Evolutionary conservation across 2,797 vertebrate genomes (phyloP), one percentile per base, ranked within the genome.

Genomic region (Enteromius unitaeniatus): DNA sequence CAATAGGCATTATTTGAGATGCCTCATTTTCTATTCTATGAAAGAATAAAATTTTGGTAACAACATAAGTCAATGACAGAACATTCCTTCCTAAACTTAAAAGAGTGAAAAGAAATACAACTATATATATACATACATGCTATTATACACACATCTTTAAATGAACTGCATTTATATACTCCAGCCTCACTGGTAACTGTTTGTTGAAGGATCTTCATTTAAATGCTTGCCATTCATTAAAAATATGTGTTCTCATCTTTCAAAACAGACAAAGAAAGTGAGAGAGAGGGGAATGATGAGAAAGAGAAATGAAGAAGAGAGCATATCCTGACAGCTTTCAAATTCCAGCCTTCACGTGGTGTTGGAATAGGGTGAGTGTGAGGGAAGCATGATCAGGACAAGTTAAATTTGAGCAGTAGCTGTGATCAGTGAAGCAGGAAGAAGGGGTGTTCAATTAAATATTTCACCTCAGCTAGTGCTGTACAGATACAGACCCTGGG

Each of bases 381-480:
- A 81, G 82, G 86, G 75, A 86, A 79, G 86, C 75, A 78, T 87
- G 87, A 90, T 91, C 84, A 69, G 85, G 87, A 91, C 78, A 88
- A 89, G 84, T 90, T 89, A 85, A 89, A 91, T 91, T 86, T 92
- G 91, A 94, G 92, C 92, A 89, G 89, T 89, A 90, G 89, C 90
- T 89, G 91, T 91, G 93, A 92, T 94, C 93, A 90, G 85, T 92
- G 91, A 90, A 93, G 92, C 93, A 90, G 85, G 1, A 31, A 31
- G 87, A 91, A 86, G 85, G 84, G 89, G 88, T 91, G 88, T 91
- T 94, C 92, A 93, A 92, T 94, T 94, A 93, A 93, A 93, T 91
- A 92, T 93, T 93, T 92, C 89, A 92, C 91, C 92, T 91, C 89
- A 84, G 90, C 88, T 91, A 87, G 88, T 85, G 88, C 87, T 87